A percentile compares a stretch with the other conserved stretches of the same genome.
phyloP scores from a whole-genome alignment of 2,797 vertebrate genomes.

The Leptodactylus fallax region DNA sequence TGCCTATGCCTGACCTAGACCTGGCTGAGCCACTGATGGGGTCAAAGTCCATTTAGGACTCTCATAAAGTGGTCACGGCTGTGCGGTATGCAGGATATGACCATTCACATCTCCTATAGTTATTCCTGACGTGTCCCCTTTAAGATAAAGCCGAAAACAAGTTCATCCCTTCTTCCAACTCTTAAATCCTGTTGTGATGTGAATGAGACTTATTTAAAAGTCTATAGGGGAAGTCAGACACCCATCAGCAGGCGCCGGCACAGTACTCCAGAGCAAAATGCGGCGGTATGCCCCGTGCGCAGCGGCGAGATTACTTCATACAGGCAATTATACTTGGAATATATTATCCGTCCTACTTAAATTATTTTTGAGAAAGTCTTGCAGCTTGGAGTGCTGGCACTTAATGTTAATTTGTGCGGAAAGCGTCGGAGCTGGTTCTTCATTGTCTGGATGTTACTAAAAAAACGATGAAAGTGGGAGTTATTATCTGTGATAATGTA shows the following conservation, averaged over 20 bases:
- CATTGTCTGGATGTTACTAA: slow-evolving; percentile 28
- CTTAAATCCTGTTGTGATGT: background rate
- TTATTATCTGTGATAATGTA: slow-evolving; percentile 1
- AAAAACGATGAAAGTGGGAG: background rate
- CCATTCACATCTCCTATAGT: background rate
- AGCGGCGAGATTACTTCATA: slow-evolving; percentile 31
- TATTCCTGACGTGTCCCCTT: background rate
- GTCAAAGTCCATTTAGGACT: too few species aligned
- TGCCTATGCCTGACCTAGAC: too few species aligned
- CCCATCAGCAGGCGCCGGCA: slow-evolving; percentile 10
- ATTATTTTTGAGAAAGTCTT: slow-evolving; percentile 55
- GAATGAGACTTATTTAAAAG: slow-evolving; percentile 1
- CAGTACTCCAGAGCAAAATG: background rate
- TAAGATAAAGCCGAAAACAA: background rate
- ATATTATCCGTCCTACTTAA: slow-evolving; percentile 38
- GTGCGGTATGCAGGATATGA: too few species aligned
- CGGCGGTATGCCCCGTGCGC: background rate
- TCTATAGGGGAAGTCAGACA: slow-evolving; percentile 30
- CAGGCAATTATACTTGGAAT: slow-evolving; percentile 53
- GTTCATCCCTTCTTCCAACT: too few species aligned
- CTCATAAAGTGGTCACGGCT: too few species aligned
- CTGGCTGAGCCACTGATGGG: too few species aligned
- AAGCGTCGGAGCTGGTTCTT: background rate
- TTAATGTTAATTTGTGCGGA: slow-evolving; percentile 48
- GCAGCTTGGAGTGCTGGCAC: slow-evolving; percentile 23